A percentile compares a stretch with the other conserved stretches of the same genome.
These are phyloP conservation scores for Drosophila merina DNA, from an alignment of 2,888 invertebrate species.

Conservation along the genomic window DNA sequence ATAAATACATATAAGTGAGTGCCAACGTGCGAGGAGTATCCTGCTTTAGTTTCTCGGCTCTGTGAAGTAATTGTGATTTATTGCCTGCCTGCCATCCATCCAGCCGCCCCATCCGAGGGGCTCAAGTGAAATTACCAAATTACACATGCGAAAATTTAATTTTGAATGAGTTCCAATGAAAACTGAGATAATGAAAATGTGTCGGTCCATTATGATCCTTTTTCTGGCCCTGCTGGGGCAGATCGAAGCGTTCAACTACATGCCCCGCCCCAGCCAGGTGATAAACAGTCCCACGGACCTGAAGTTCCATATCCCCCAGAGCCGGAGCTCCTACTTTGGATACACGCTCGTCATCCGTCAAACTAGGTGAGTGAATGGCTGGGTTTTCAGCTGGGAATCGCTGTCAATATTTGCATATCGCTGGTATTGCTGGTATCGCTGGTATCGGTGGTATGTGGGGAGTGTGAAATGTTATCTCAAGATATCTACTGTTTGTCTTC, in stretches of 20 bases:
- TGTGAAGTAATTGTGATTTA: conserved; percentile 69
- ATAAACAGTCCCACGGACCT: conserved; percentile 71
- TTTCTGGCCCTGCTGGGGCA: conserved; percentile 17
- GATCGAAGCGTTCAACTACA: conserved; percentile 75
- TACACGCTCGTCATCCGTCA: conserved; percentile 78
- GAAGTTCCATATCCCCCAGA: conserved; percentile 68
- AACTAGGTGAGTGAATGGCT: conserved; percentile 74
- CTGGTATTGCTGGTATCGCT: background rate
- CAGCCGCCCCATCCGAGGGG: conserved; percentile 26
- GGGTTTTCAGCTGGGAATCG: background rate
- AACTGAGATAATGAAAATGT: conserved; percentile 47
- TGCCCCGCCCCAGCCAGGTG: conserved; percentile 78
- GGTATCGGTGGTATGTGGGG: conserved; percentile 4
- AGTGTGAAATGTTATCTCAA: background rate
- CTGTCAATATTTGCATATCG: conserved; percentile 47
- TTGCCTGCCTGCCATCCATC: conserved; percentile 33
- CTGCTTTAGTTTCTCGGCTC: conserved; percentile 21
- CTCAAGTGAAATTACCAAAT: conserved; percentile 60
- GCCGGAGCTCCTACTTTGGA: conserved; percentile 82
- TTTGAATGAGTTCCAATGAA: conserved; percentile 52
- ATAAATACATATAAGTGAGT: conserved; percentile 30
- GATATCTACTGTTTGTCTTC: background rate
- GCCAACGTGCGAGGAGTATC: conserved; percentile 19
- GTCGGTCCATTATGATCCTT: conserved; percentile 11
- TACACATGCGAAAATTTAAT: conserved; percentile 52